phyloP scores from a whole-genome alignment of 2,797 vertebrate genomes.

The Artibeus jamaicensis region DNA sequence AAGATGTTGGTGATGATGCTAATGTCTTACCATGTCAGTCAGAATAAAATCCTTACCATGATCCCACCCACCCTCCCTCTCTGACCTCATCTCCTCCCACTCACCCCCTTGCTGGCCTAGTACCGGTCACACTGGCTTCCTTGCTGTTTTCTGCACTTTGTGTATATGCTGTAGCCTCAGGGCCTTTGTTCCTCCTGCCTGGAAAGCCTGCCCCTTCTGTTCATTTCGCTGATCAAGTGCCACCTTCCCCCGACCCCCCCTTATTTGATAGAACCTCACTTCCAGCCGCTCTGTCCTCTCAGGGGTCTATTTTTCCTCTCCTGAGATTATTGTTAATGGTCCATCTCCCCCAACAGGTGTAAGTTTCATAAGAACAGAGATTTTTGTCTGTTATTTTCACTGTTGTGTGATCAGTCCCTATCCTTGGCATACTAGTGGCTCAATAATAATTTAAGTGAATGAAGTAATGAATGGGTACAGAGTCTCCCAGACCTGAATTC shows the following conservation, averaged over 20 bases:
- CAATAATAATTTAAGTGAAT: not conserved
- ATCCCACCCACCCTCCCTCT: too few relatives aligned
- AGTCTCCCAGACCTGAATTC: not conserved
- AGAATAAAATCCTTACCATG: not conserved
- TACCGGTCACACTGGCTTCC: not conserved
- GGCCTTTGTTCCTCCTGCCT: not conserved
- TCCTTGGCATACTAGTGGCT: not conserved
- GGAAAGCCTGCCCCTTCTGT: not conserved
- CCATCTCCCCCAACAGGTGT: not conserved
- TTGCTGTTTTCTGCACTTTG: not conserved
- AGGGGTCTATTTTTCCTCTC: not conserved
- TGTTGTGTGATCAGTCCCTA: not conserved
- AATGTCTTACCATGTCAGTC: not conserved
- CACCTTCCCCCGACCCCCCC: not conserved
- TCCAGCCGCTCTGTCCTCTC: not conserved
- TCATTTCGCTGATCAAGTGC: not conserved
- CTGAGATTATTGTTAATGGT: not conserved
- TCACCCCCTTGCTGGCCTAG: not conserved
- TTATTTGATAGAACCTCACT: not conserved
- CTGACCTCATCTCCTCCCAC: too few relatives aligned
- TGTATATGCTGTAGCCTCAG: not conserved
- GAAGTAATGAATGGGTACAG: not conserved
- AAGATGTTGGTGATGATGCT: not conserved
- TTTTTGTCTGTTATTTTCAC: not conserved
- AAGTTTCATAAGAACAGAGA: not conserved